Conservation (phyloP, 2,113 vertebrate genomes). For the Stomatorhinus ivindoensis region DNA sequence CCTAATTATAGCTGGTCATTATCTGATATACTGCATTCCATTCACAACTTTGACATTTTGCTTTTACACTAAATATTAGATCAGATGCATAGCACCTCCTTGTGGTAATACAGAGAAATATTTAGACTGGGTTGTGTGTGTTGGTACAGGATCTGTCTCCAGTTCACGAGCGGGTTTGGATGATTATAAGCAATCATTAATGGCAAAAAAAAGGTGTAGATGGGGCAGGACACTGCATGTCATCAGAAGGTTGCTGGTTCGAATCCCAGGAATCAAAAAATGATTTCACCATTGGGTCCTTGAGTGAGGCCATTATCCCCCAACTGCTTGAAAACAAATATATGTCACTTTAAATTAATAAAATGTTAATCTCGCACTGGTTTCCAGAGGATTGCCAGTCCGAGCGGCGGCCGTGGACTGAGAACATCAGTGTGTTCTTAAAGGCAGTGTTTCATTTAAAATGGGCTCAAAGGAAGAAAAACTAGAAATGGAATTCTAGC, state of each 20-base stretch:
- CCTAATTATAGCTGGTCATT: not conserved
- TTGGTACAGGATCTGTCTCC: not conserved
- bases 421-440: not conserved
- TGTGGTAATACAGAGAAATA: not conserved
- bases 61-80: not conserved
- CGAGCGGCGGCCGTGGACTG: not conserved
- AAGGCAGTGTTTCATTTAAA: not conserved
- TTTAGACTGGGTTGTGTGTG: not conserved
- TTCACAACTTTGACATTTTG: not conserved
- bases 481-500: not conserved
- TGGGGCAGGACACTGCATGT: not conserved
- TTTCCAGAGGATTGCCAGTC: not conserved
- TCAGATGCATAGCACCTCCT: not conserved
- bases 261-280: not conserved
- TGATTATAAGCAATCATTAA: not conserved
- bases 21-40: not conserved
- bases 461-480: not conserved
- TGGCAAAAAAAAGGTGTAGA: not conserved
- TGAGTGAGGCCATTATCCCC: not conserved
- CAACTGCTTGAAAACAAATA: not conserved
- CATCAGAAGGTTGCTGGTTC: not conserved
- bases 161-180: not conserved
- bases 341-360: not conserved
- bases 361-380: not conserved
- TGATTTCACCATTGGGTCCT: not conserved